Base-by-base conservation (phyloP, 2,797 vertebrate species). In the Sebastes dallii region DNA sequence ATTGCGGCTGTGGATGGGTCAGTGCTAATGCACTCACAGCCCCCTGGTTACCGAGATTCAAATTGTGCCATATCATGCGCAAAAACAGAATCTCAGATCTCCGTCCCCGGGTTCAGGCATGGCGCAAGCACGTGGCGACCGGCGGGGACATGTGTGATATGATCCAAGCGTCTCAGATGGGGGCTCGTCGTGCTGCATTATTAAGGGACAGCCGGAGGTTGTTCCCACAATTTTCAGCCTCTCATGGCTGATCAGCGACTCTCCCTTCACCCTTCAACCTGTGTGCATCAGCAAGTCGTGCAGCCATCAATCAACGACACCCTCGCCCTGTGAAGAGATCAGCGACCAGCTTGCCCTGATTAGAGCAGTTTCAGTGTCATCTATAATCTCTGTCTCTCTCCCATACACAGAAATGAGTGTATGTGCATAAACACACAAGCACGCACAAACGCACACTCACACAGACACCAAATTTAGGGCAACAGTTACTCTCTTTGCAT, bases 321-420 rank as follows among this genome's bases (percentile, higher is more conserved):
- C 62, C 50, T 29, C 59, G 69, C 81, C 89, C 83, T 72, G 80
- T 85, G 88, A 91, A 88, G 87, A 90, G 90, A 91, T 91, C 90
- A 89, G 90, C 73, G 58, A 83, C 89, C 91, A 82, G 82, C 90
- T 90, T 86, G 91, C 30, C 87, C 93, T 89, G 91, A 92, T 94
- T 91, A 92, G 76, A 88, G 87, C 75, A 20, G 86, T 83, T 90
- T 91, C 70, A 76, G 82, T 87, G 90, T 91, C 93, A 84, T 86
- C 90, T 77, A 89, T 89, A 86, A 86, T 88, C 82, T 81, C 32
- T 2, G 11, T 65, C 72, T 50, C 62, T 58, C 75, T 36, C 32
- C 56, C 66, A 65, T 56, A 30, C 62, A 46, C 77, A 42, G 42
- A 77, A 62, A 78, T 5, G 8, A 62, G 58, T 5, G 64, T 3